Conservation (phyloP, 1,140 invertebrate species). For the Latrodectus geometricus region DNA sequence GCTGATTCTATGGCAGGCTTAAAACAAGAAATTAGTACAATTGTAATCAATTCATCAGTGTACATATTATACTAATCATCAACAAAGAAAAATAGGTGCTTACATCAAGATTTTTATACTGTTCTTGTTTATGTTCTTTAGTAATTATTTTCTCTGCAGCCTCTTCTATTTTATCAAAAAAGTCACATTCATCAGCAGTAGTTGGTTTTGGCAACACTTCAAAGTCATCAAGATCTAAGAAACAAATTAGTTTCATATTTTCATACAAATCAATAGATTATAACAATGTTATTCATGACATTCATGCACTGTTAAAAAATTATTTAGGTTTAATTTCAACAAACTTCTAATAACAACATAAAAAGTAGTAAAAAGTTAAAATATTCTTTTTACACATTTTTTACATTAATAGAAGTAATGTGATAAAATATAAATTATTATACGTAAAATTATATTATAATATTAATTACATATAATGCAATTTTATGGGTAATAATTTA, state of each 20-base stretch:
- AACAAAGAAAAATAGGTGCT: background rate
- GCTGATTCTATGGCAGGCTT: conserved; percentile 68
- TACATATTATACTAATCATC: background rate
- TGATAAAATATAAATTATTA: no score
- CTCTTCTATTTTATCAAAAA: conserved; percentile 78
- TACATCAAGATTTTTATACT: conserved; percentile 69
- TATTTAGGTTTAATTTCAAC: no score
- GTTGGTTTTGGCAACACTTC: conserved; percentile 5
- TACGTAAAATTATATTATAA: no score
- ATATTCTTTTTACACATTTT: no score
- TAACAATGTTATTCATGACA: no score
- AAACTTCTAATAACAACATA: no score
- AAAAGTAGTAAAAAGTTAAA: no score
- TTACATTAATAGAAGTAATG: no score
- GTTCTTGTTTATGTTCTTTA: conserved; percentile 77
- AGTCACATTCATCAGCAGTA: conserved; percentile 69
- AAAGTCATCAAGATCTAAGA: conserved; percentile 43
- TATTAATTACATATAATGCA: no score
- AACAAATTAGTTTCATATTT: conserved; percentile 17
- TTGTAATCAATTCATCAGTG: background rate
- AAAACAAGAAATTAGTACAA: background rate
- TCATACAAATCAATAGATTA: background rate
- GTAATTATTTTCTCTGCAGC: conserved; percentile 76
- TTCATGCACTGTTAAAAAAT: no score
- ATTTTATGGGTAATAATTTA: no score